Evolutionary conservation across 2,797 vertebrate species (phyloP).

Genomic region (Siniperca undulata): DNA sequence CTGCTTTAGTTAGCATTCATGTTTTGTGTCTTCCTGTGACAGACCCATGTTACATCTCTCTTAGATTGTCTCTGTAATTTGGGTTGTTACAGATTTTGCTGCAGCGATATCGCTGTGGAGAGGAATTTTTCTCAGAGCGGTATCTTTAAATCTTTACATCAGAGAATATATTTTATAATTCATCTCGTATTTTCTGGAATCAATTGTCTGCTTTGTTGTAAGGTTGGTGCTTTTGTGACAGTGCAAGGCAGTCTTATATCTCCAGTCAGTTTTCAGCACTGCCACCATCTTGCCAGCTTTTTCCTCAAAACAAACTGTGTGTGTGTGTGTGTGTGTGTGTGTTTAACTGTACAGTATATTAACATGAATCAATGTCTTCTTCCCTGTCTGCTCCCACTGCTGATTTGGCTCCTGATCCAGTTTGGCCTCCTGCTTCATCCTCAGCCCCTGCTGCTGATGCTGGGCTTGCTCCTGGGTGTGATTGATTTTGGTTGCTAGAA

Average conservation of each 20-base stretch:
- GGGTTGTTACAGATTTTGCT: not conserved
- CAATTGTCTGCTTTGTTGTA: not conserved
- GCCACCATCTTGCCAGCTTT: not conserved
- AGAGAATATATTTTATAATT: not conserved
- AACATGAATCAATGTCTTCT: slow-evolving; percentile 35
- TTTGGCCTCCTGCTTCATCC: slow-evolving; percentile 54
- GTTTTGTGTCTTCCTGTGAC: not conserved
- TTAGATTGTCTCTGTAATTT: not conserved
- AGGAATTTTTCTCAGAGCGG: not conserved
- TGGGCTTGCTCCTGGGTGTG: slow-evolving; percentile 50
- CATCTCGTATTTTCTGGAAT: not conserved
- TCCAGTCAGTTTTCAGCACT: not conserved
- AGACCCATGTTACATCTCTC: not conserved
- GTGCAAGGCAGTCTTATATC: not conserved
- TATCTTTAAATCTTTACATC: not conserved
- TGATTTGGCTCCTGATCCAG: slow-evolving; percentile 57
- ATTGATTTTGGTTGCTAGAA: slow-evolving; percentile 65
- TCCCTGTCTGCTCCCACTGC: slow-evolving; percentile 39
- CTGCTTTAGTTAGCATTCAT: not conserved
- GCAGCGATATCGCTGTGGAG: not conserved
- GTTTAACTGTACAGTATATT: slow-evolving; percentile 3
- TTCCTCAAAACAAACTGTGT: not conserved
- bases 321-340: not conserved
- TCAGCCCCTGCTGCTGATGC: slow-evolving; percentile 56
- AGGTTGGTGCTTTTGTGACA: not conserved